These are phyloP conservation scores for Drosophila bocki DNA, from an alignment of 1,140 invertebrate genomes.

Conservation along the genomic window DNA sequence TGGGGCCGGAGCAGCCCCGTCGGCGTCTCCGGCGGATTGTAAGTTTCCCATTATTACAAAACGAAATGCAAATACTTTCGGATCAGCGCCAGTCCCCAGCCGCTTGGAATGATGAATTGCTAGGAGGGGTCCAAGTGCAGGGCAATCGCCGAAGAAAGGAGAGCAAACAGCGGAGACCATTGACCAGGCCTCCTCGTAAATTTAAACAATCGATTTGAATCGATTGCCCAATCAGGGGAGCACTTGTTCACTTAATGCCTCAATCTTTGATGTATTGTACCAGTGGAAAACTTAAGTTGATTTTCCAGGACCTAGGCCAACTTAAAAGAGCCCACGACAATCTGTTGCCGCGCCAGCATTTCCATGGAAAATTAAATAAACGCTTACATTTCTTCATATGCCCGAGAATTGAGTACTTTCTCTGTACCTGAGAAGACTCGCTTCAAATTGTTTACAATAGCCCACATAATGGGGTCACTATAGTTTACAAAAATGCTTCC, in stretches of 20 bases:
- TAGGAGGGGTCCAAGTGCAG: constrained; percentile 9
- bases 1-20: constrained; percentile 54
- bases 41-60: constrained; percentile 53
- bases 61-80: constrained; percentile 48
- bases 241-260: constrained; percentile 26
- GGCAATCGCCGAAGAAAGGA: constrained; percentile 7
- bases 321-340: constrained; percentile 42
- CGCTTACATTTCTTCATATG: neutral
- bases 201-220: constrained; percentile 39
- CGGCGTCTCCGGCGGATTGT: constrained; percentile 64
- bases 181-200: constrained; percentile 16
- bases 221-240: constrained; percentile 33
- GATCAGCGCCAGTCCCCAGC: constrained; percentile 12
- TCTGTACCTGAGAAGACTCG: constrained; percentile 15
- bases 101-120: constrained; percentile 45
- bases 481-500: constrained; percentile 15
- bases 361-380: constrained; percentile 14
- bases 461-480: constrained; percentile 54
- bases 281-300: constrained; percentile 12
- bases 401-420: neutral
- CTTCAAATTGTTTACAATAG: constrained; percentile 51
- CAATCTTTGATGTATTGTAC: constrained; percentile 33
- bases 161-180: constrained; percentile 37
- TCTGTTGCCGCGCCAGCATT: constrained; percentile 10
- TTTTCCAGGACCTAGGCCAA: constrained; percentile 47